These are phyloP conservation scores for Cepaea hortensis DNA, from an alignment of 2,888 invertebrate species.

Conservation along the genomic window DNA sequence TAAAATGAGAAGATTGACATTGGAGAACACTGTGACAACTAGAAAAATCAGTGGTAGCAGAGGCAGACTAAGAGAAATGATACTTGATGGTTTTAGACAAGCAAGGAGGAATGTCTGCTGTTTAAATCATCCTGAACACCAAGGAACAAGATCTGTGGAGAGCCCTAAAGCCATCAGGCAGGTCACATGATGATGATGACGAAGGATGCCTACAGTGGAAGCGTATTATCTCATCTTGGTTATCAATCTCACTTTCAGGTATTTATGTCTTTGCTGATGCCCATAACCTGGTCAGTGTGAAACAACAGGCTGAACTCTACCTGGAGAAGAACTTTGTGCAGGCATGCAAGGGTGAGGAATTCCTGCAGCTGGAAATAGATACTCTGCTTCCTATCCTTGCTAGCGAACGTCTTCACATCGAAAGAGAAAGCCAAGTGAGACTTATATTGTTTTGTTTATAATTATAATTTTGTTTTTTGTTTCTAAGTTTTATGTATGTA, in stretches of 20 bases:
- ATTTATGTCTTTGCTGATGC: conserved; percentile 46
- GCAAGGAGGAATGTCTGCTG: no score
- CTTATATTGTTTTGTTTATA: background rate
- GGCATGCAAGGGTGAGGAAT: conserved; percentile 88
- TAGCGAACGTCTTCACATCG: conserved; percentile 87
- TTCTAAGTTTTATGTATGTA: background rate
- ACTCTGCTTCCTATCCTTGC: conserved; percentile 86
- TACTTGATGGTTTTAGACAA: no score
- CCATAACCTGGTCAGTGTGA: conserved; percentile 26
- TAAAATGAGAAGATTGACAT: no score
- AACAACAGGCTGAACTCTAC: conserved; percentile 82
- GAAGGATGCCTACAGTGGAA: no score
- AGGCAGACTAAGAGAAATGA: no score
- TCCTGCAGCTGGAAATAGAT: conserved; percentile 87
- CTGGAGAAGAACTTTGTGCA: conserved; percentile 90
- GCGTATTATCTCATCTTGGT: no score
- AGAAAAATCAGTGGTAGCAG: no score
- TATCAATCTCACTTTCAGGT: background rate
- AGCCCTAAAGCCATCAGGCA: no score
- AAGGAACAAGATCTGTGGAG: no score
- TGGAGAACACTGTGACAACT: no score
- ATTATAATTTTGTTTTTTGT: background rate
- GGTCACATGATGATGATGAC: no score
- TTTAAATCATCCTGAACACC: no score
- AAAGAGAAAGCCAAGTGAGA: conserved; percentile 45